Evolutionary conservation across 2,888 invertebrate genomes (phyloP).

Genomic region (Cryptophagus acutangulus): DNA sequence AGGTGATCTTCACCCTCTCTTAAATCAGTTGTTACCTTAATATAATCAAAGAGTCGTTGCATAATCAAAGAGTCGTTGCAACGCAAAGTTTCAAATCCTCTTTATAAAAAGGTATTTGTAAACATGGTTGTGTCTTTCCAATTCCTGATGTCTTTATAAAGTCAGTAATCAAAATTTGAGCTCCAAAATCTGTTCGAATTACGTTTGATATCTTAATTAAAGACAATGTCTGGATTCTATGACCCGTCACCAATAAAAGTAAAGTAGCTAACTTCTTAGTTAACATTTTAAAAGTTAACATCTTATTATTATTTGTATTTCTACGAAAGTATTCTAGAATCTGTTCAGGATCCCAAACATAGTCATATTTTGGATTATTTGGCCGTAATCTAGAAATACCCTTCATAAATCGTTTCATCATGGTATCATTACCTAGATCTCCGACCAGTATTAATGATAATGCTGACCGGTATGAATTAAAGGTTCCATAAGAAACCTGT

Average conservation of each 20-base stretch:
- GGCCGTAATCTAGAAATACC: constrained; percentile 24
- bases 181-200: not conserved
- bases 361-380: constrained; percentile 23
- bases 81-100: no score
- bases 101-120: no score
- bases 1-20: no score
- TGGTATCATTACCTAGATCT: constrained; percentile 15
- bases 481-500: constrained; percentile 19
- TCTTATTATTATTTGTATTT: constrained; percentile 6
- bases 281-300: constrained; percentile 2
- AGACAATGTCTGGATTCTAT: constrained; percentile 16
- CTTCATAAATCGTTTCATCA: constrained; percentile 25
- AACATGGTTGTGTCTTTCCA: no score
- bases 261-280: constrained; percentile 11
- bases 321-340: constrained; percentile 12
- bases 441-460: constrained; percentile 19
- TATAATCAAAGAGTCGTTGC: no score
- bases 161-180: constrained; percentile 16
- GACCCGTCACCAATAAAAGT: constrained; percentile 10
- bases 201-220: constrained; percentile 17
- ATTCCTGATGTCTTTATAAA: constrained; percentile 17
- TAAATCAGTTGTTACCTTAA: no score
- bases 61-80: no score
- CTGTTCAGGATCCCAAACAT: constrained; percentile 29
- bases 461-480: constrained; percentile 25